Base-by-base conservation (phyloP, 2,797 vertebrate species). In the Molossus alvarezi region DNA sequence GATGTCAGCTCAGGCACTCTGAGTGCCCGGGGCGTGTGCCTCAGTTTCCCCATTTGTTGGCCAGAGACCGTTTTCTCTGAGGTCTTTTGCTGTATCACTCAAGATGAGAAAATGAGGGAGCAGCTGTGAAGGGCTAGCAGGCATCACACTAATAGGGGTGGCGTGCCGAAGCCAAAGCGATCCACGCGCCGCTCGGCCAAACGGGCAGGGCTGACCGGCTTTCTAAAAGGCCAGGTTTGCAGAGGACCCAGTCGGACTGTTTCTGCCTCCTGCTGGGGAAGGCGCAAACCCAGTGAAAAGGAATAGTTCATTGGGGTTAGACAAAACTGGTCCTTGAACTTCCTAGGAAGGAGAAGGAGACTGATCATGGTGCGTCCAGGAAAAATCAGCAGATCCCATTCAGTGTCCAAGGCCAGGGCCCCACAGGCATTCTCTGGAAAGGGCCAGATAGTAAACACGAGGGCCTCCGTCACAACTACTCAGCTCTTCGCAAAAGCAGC, bases 401-500 rank as follows among this genome's bases (percentile, higher is more conserved):
- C 27, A 14, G 1, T 3, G 51, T 37, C 60, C 53, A 41, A 12
- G n/a, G 72, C 53, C 37, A 11, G 4, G 0, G 1, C 71, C 15
- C 20, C 1, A 6, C 6, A 21, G 0, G 2, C 0, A 2, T 23
- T 53, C 41, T 55, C 62, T 13, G 0, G 0, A 14, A 29, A 76
- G 57, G 37, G 48, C 21, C 23, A 15, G 27, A 14, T 9, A 8
- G 41, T 12, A 55, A 21, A 14, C 33, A 2, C 18, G 84, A 79
- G 79, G 58, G 82, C 41, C 58, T 76, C 69, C 8, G 58, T 81
- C 10, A 1, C 55, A 51, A 0, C 73, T 10, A 1, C 51, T 41
- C 53, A 18, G 1, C 45, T n/a, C 58, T 11, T n/a, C 1, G 0
- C 10, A n/a, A 83, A 51, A 62, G 13, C 25, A 0, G 45, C 64